phyloP scores from a whole-genome alignment of 2,113 vertebrate genomes.

The Paradoxurus hermaphroditus region DNA sequence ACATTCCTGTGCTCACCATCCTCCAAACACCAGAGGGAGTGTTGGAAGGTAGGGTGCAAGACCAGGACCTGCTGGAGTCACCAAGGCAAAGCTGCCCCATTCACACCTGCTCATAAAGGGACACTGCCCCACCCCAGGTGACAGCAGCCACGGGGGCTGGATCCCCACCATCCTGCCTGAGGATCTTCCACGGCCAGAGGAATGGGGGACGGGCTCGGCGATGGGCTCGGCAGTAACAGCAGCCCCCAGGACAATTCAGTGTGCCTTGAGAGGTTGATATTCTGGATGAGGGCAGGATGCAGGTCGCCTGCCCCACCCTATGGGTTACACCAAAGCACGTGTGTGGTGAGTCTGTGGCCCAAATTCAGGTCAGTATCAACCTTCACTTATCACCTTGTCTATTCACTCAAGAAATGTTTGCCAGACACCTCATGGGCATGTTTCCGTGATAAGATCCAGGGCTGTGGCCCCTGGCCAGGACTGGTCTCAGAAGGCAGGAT shows the following conservation, averaged over 20 bases:
- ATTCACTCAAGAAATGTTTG: background rate
- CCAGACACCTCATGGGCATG: fast-evolving
- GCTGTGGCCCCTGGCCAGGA: background rate
- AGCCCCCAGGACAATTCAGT: background rate
- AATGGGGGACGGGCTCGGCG: background rate
- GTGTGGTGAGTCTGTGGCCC: fast-evolving
- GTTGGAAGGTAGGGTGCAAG: background rate
- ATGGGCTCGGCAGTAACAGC: background rate
- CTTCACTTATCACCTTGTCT: background rate
- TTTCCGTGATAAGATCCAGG: background rate
- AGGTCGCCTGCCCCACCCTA: background rate
- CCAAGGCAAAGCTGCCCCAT: background rate
- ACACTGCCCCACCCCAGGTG: background rate
- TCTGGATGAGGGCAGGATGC: fast-evolving
- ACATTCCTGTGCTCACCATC: background rate
- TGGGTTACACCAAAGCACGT: fast-evolving
- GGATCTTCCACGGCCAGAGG: background rate
- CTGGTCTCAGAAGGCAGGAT: background rate
- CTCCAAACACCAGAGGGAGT: background rate
- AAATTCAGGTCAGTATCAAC: background rate
- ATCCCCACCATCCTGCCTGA: background rate
- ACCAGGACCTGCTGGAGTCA: background rate
- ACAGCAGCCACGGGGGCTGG: background rate
- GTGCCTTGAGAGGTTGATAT: background rate
- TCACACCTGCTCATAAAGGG: background rate